Base-by-base conservation (phyloP, 2,797 vertebrate genomes). In the Tokudaia muenninki region DNA sequence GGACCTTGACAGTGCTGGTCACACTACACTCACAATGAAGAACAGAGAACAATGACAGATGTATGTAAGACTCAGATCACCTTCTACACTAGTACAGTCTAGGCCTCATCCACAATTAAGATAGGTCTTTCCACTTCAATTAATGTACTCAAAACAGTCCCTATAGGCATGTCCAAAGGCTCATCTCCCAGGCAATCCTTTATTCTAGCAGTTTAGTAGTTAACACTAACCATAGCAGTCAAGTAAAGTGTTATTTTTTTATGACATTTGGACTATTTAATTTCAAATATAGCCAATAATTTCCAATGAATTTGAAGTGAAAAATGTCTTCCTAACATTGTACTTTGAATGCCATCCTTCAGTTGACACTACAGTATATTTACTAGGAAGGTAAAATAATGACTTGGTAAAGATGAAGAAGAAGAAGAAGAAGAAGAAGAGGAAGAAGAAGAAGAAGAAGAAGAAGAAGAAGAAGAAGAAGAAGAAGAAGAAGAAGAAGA, bases 201-300 rank as follows among this genome's bases (percentile, higher is more conserved):
- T 21, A 70, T 87, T 70, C 22, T 52, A 72, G 24, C 47, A 55
- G 13, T 22, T 37, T 70, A 34, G n/a, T 34, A 72, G 55, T 67
- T 70, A 72, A 87, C 22, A n/a, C 5, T 67, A 29, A 55, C 9
- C 16, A 47, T 37, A 50, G 41, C 47, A 52, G 6, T n/a, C 65
- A 74, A 57, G 22, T 41, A 11, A 55, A 57, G n/a, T 29, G 4
- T 74, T 4, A 74, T 77, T 91, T 96, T 92, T 82, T 80, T 97
- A 19, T 91, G 92, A 96, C 91, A 94, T 87, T 90, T 81, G 70
- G 17, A 95, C 79, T 89, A 95, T 88, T 57, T 52, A 80, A 41
- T 91, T 96, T 83, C 16, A 97, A 92, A 87, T 79, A 63, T 5
- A 92, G 50, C 19, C 59, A 90, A 87, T 41, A 61, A 90, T 87